Evolutionary conservation across 2,888 invertebrate species (phyloP).

Genomic region (Koerneria pararmatus): DNA sequence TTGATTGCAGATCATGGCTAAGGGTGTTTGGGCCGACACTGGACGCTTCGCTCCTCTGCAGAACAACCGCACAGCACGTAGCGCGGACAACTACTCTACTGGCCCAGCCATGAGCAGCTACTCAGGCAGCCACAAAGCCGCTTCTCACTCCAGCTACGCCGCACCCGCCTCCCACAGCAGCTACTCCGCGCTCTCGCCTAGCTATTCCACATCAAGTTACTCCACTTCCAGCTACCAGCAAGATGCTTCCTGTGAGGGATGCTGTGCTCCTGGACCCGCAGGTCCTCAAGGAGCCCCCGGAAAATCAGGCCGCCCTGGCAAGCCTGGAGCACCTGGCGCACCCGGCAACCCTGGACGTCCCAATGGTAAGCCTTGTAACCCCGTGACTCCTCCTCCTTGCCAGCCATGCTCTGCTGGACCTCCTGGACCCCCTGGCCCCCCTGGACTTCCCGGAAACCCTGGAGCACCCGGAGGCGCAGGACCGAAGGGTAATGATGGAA

Average conservation of each 20-base stretch:
- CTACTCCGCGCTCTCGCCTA: not conserved
- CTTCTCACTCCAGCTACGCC: not conserved
- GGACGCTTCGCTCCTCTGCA: constrained; percentile 5
- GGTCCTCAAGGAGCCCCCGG: constrained; percentile 54
- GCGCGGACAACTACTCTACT: constrained; percentile 10
- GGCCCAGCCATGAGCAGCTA: not conserved
- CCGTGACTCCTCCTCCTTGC: constrained; percentile 59
- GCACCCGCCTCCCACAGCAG: not conserved
- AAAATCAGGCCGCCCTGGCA: constrained; percentile 52
- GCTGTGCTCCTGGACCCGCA: constrained; percentile 51
- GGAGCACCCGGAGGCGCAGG: constrained; percentile 35
- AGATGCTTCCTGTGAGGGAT: constrained; percentile 36
- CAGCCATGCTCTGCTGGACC: constrained; percentile 50
- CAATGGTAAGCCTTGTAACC: constrained; percentile 51
- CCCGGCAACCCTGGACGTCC: constrained; percentile 58
- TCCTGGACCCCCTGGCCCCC: constrained; percentile 38
- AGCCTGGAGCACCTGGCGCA: constrained; percentile 56
- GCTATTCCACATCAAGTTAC: not conserved
- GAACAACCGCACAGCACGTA: constrained; percentile 23
- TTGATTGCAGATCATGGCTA: constrained; percentile 15
- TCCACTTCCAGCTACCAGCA: constrained; percentile 9
- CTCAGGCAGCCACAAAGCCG: too few species aligned
- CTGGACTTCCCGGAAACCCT: constrained; percentile 35
- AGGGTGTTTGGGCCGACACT: constrained; percentile 23
- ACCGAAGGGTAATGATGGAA: constrained; percentile 30